Evolutionary conservation across 2,797 vertebrate genomes (phyloP).

Genomic region (Clamator glandarius): DNA sequence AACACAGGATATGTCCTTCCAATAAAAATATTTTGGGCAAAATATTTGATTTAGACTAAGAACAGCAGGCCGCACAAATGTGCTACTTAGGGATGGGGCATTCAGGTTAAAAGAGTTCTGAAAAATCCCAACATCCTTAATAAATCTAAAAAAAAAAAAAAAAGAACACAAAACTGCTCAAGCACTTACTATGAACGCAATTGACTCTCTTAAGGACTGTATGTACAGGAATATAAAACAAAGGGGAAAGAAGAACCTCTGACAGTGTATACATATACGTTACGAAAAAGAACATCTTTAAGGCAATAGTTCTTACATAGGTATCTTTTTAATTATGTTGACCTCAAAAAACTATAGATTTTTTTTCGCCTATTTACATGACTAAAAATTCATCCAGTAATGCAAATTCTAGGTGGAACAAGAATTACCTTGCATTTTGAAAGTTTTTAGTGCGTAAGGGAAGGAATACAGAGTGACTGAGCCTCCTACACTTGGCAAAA

Average conservation of each 20-base stretch:
- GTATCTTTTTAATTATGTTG: rapidly evolving
- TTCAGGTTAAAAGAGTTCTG: background rate
- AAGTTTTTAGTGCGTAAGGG: background rate
- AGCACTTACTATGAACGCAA: background rate
- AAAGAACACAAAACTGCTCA: background rate
- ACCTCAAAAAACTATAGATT: rapidly evolving
- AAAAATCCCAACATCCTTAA: background rate
- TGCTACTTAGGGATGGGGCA: background rate
- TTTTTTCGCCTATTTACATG: background rate
- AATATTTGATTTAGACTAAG: background rate
- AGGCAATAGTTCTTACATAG: background rate
- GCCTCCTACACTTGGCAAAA: background rate
- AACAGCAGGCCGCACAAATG: background rate
- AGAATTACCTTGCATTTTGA: background rate
- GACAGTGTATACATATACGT: background rate
- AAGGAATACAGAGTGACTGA: background rate
- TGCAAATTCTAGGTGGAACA: background rate
- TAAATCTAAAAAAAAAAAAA: background rate
- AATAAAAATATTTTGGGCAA: background rate
- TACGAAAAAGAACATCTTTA: background rate
- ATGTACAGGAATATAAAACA: background rate
- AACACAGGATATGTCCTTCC: background rate
- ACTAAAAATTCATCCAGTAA: background rate
- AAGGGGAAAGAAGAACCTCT: background rate
- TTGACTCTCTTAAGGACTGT: background rate